phyloP scores from a whole-genome alignment of 2,113 vertebrate species.

The Ariopsis seemanni region DNA sequence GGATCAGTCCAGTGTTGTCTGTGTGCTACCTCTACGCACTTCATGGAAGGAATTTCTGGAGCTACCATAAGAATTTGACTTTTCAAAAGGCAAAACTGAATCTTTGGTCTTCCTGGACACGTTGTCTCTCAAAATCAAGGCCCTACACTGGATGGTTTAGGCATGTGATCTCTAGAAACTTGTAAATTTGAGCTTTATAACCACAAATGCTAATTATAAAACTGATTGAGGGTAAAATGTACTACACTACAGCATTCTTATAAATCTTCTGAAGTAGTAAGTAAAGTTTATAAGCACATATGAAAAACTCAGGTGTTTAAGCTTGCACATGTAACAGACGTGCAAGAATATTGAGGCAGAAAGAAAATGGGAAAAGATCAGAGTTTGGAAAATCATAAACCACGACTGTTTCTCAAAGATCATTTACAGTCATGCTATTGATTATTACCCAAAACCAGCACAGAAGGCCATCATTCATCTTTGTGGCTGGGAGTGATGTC shows the following conservation, averaged over 20 bases:
- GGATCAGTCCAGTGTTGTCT: not conserved
- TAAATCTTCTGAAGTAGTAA: not conserved
- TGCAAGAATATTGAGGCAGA: slow-evolving; percentile 20
- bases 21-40: not conserved
- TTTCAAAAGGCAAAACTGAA: slow-evolving; percentile 30
- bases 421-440: slow-evolving; percentile 65
- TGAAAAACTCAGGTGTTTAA: slow-evolving; percentile 18
- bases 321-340: not conserved
- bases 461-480: slow-evolving; percentile 66
- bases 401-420: slow-evolving; percentile 58
- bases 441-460: slow-evolving; percentile 71
- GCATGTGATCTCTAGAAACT: not conserved
- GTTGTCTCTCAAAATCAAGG: not conserved
- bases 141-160: not conserved
- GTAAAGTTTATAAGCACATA: slow-evolving; percentile 7
- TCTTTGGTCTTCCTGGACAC: slow-evolving; percentile 6
- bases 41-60: slow-evolving; percentile 2
- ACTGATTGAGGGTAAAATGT: not conserved
- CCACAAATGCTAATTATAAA: slow-evolving; percentile 46
- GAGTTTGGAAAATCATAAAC: slow-evolving; percentile 57
- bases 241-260: not conserved
- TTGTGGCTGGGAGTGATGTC: slow-evolving; percentile 48
- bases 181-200: slow-evolving; percentile 19
- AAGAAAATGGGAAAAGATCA: slow-evolving; percentile 49
- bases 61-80: slow-evolving; percentile 50